Percentiles rank a stretch among this genome's conserved stretches.
phyloP scores from a whole-genome alignment of 2,888 invertebrate species.

The Patella ulyssiponensis region DNA sequence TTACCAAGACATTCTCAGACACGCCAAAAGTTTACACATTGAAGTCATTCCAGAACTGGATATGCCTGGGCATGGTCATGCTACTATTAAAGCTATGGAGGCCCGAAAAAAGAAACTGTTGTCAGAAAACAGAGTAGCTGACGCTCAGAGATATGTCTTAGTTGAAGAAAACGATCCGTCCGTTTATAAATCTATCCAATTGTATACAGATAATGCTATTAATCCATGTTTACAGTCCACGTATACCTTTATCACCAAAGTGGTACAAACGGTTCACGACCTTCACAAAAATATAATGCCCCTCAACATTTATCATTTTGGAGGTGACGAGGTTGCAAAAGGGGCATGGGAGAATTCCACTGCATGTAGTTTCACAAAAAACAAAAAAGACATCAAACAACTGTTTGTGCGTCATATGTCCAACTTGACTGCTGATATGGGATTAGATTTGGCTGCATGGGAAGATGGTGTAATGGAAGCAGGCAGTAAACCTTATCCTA shows the following conservation, averaged over 20 bases:
- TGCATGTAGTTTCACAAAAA: conserved; percentile 39
- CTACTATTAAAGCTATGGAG: conserved; percentile 64
- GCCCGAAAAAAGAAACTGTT: conserved; percentile 42
- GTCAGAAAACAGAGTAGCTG: conserved; percentile 26
- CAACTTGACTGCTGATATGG: conserved; percentile 30
- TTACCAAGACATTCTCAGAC: conserved; percentile 61
- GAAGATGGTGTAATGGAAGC: conserved; percentile 55
- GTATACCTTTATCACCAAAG: conserved; percentile 54
- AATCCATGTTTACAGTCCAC: conserved; percentile 65
- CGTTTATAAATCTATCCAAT: conserved; percentile 57
- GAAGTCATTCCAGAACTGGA: conserved; percentile 67
- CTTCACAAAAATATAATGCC: conserved; percentile 54
- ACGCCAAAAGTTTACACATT: conserved; percentile 60
- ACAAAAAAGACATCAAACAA: conserved; percentile 32
- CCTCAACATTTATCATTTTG: conserved; percentile 56
- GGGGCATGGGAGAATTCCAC: conserved; percentile 54
- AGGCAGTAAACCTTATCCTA: conserved; percentile 31
- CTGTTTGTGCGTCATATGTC: conserved; percentile 41
- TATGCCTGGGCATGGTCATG: conserved; percentile 66
- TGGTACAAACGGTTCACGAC: conserved; percentile 47
- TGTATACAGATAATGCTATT: conserved; percentile 61
- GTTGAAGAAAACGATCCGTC: conserved; percentile 53
- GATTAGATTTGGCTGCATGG: conserved; percentile 54
- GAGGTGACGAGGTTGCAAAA: conserved; percentile 61
- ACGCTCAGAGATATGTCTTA: conserved; percentile 47